Base-by-base conservation (phyloP, 1,140 invertebrate species). In the Drosophila hydei region DNA sequence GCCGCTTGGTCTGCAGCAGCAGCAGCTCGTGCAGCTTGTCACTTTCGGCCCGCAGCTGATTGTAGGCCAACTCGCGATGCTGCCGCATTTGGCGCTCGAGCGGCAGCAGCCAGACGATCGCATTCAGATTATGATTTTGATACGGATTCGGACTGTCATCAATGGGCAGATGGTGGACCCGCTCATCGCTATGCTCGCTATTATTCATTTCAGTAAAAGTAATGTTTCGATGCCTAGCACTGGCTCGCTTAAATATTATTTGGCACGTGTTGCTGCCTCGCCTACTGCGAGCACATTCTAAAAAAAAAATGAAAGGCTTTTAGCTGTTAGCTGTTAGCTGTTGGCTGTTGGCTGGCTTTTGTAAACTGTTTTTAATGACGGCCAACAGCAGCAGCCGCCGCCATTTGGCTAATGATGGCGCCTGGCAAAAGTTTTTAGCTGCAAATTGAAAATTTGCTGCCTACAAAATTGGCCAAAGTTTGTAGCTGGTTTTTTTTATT, bases 341-440 rank as follows among this genome's bases (percentile, higher is more conserved):
- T n/a, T n/a, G n/a, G n/a, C n/a, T n/a, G n/a, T n/a, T n/a, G n/a
- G n/a, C 45, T 16, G 36, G 16, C 30, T 52, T 43, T 59, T 68
- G 47, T 72, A 83, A 87, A 77, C 72, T 72, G 48, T 79, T 87
- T 87, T 88, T 88, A 87, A 87, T 87, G 83, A 87, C 60, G 60
- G 59, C 40, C 67, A 81, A 68, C 51, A 76, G 47, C 73, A 63
- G 73, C 45, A n/a, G n/a, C n/a, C n/a, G n/a, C n/a, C 55, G 74
- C 43, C 64, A 45, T 18, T 51, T 51, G 71, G 61, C 79, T 79
- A 83, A 83, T 81, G 64, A 81, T 59, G 75, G 79, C 70, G 77
- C 54, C 60, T 75, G 52, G 47, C 38, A 62, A 78, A 33, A 74
- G 52, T 59, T 83, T 75, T 70, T 51, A 47, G 51, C 55, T 67